phyloP scores from a whole-genome alignment of 2,113 vertebrate genomes.

The Gadus macrocephalus region DNA sequence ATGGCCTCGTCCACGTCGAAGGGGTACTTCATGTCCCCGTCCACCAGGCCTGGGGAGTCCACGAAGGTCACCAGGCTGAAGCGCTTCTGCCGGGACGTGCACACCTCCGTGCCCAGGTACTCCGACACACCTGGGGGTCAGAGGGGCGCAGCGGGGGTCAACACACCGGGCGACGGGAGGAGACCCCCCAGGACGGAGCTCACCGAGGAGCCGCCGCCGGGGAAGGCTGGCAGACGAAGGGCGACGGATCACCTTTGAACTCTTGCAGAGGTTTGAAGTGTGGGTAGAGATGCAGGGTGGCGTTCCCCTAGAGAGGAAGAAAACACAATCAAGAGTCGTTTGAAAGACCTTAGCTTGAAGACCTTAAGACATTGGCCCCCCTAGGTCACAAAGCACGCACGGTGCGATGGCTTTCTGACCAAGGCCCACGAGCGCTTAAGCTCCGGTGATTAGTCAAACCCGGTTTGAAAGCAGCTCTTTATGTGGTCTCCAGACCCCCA shows the following conservation, averaged over 20 bases:
- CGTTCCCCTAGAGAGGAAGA: conserved; percentile 70
- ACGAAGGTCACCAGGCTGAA: conserved; percentile 82
- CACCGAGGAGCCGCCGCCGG: too few species aligned
- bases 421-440: too few species aligned
- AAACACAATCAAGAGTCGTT: neutral
- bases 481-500: too few species aligned
- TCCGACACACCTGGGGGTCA: conserved; percentile 71
- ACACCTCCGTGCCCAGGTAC: conserved; percentile 79
- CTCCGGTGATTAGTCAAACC: too few species aligned
- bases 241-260: conserved; percentile 73
- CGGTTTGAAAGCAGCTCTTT: too few species aligned
- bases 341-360: too few species aligned
- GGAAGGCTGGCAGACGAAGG: neutral
- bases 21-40: conserved; percentile 84
- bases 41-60: conserved; percentile 79
- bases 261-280: conserved; percentile 79
- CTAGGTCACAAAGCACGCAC: too few species aligned
- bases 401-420: too few species aligned
- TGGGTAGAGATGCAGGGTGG: conserved; percentile 80
- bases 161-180: neutral
- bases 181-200: neutral
- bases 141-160: neutral
- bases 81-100: conserved; percentile 79
- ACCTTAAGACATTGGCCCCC: too few species aligned
- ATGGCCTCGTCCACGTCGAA: conserved; percentile 81